Conservation (phyloP, 1,140 invertebrate species). For the Probaryconus sp. region DNA sequence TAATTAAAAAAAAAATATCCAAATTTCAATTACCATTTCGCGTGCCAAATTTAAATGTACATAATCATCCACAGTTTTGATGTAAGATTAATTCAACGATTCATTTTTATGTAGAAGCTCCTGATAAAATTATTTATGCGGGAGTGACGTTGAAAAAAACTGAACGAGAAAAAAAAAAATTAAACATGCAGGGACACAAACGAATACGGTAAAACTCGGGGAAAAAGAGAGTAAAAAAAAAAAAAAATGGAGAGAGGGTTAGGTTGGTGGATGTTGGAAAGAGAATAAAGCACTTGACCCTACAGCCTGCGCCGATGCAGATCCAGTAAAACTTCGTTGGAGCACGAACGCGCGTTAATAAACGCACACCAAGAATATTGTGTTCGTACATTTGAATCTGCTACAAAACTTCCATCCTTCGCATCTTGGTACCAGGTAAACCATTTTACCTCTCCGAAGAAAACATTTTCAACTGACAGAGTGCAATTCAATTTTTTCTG, state of each 20-base stretch:
- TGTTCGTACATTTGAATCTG: slow-evolving; percentile 34
- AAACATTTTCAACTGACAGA: no score
- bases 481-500: no score
- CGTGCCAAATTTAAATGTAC: no score
- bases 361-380: slow-evolving; percentile 61
- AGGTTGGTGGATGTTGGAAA: slow-evolving; percentile 52
- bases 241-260: no score
- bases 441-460: no score
- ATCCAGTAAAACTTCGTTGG: slow-evolving; percentile 66
- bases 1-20: no score
- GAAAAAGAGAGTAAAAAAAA: slow-evolving; percentile 46
- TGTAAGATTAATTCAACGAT: no score
- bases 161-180: slow-evolving; percentile 13
- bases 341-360: slow-evolving; percentile 70
- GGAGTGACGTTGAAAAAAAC: not conserved
- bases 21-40: no score
- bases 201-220: slow-evolving; percentile 16
- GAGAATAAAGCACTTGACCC: slow-evolving; percentile 72
- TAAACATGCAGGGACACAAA: not conserved
- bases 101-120: no score
- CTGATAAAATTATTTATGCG: slow-evolving; percentile 32
- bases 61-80: no score
- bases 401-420: slow-evolving; percentile 2
- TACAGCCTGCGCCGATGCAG: slow-evolving; percentile 68
- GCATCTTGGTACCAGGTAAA: no score